phyloP scores from a whole-genome alignment of 2,797 vertebrate species.

The Sus cebifrons region DNA sequence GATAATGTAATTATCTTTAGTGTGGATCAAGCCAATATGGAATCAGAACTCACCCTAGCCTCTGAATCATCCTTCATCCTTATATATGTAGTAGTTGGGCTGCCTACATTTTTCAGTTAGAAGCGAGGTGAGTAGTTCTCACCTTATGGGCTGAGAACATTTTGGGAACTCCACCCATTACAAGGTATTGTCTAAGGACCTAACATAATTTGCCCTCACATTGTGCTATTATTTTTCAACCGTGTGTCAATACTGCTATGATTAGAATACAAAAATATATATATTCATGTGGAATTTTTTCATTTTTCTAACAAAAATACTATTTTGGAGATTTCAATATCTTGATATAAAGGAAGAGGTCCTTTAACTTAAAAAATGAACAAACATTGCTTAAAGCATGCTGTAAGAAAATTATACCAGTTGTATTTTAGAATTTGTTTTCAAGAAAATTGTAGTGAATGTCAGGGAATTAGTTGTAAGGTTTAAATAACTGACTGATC shows the following conservation, averaged over 20 bases:
- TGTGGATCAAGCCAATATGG: neutral
- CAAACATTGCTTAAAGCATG: slow-evolving; percentile 40
- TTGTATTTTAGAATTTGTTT: slow-evolving; percentile 68
- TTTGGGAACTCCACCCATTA: neutral
- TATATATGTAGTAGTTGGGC: neutral
- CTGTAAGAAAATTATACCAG: neutral
- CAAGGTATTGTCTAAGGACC: neutral
- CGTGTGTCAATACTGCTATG: neutral
- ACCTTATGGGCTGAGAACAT: neutral
- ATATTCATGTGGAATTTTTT: slow-evolving; percentile 14
- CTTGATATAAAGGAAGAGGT: neutral
- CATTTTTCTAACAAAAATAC: slow-evolving; percentile 45
- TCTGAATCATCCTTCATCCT: slow-evolving; percentile 15
- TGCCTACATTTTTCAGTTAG: slow-evolving; percentile 45
- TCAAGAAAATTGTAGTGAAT: slow-evolving; percentile 30
- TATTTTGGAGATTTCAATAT: neutral
- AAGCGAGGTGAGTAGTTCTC: slow-evolving; percentile 42
- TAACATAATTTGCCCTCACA: slow-evolving; percentile 20
- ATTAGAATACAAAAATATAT: slow-evolving; percentile 27
- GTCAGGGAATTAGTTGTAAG: neutral
- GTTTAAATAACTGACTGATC: slow-evolving; percentile 30
- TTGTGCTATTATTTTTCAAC: slow-evolving; percentile 38
- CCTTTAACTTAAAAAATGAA: slow-evolving; percentile 53
- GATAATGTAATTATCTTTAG: slow-evolving; percentile 29
- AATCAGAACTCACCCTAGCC: slow-evolving; percentile 16